phyloP scores from a whole-genome alignment of 2,888 invertebrate species.

The Apamea sordens region DNA sequence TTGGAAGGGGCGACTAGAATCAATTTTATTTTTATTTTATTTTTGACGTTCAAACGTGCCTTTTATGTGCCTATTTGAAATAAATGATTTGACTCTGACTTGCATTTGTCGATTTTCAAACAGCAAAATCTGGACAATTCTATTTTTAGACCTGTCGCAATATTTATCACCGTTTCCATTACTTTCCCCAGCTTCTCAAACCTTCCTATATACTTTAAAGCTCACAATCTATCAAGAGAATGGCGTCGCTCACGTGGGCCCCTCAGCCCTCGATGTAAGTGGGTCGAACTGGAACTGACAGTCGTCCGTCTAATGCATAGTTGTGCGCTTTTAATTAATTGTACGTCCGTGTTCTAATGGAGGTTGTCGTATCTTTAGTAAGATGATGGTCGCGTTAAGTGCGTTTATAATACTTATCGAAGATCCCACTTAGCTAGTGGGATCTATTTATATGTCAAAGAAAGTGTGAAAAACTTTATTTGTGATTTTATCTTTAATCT shows the following conservation, averaged over 20 bases:
- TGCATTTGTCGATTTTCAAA: background rate
- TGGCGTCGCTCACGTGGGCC: constrained; percentile 64
- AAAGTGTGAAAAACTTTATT: no score
- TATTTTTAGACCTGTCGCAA: background rate
- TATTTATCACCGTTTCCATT: background rate
- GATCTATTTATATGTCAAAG: background rate
- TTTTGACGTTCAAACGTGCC: no score
- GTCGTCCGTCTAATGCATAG: constrained; percentile 70
- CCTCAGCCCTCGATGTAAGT: constrained; percentile 73
- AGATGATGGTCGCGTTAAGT: background rate
- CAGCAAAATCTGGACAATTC: background rate
- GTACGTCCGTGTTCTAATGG: constrained; percentile 61
- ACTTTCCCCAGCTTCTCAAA: constrained; percentile 22
- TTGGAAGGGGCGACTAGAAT: no score
- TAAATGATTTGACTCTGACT: no score
- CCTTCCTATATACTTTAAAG: constrained; percentile 38
- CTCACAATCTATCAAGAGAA: constrained; percentile 61
- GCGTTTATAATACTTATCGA: constrained; percentile 2
- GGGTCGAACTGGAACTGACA: constrained; percentile 81
- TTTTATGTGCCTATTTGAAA: no score
- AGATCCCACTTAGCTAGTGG: background rate
- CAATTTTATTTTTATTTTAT: no score
- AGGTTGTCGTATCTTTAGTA: constrained; percentile 17
- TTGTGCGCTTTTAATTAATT: constrained; percentile 78
- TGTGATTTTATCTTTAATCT: no score